These are phyloP conservation scores for Platorchestia sp. DNA, from an alignment of 1,140 invertebrate genomes.

Conservation along the genomic window DNA sequence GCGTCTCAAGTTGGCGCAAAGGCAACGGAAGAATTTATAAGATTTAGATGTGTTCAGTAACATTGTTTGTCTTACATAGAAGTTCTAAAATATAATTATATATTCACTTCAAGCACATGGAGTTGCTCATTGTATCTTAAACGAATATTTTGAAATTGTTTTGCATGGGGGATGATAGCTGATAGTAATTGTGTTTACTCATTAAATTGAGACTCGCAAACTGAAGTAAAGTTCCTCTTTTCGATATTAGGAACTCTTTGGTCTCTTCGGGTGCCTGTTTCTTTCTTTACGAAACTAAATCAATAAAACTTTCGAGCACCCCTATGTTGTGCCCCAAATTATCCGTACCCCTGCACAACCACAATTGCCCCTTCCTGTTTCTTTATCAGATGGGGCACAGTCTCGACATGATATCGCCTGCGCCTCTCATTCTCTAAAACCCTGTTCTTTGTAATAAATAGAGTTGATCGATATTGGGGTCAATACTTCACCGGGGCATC, in stretches of 20 bases:
- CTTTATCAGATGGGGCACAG: constrained; percentile 45
- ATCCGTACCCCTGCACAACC: not conserved
- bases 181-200: not conserved
- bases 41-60: not conserved
- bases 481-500: constrained; percentile 11
- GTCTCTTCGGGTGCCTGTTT: not conserved
- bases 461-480: not conserved
- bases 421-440: not conserved
- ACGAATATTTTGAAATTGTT: not conserved
- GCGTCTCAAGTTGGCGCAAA: not conserved
- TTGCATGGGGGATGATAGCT: not conserved
- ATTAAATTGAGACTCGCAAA: not conserved
- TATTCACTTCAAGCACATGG: not conserved
- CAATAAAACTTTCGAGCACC: not conserved
- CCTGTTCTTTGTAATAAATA: constrained; percentile 4
- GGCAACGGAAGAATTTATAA: not conserved
- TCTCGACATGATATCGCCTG: constrained; percentile 32
- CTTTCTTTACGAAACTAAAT: not conserved
- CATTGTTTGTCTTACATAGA: not conserved
- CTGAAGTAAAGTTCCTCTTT: not conserved
- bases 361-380: constrained; percentile 24
- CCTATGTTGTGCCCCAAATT: not conserved
- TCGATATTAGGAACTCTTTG: not conserved
- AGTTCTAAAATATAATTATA: not conserved
- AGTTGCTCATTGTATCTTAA: not conserved